Evolutionary conservation across 2,797 vertebrate species (phyloP).

Genomic region (Mormyrus proboscirostris): DNA sequence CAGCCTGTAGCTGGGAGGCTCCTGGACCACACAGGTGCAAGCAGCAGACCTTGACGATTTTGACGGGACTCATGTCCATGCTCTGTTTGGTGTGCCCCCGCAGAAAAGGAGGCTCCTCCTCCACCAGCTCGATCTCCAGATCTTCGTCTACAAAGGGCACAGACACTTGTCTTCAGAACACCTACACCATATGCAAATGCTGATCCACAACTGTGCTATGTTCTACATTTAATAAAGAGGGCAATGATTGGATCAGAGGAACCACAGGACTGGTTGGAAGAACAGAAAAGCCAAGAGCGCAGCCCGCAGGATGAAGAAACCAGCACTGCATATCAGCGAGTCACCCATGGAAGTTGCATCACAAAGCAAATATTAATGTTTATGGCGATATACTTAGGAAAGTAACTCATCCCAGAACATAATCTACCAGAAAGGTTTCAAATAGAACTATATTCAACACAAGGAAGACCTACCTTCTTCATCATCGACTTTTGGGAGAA

Average conservation of each 20-base stretch:
- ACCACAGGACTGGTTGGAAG: not conserved
- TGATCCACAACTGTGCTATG: not conserved
- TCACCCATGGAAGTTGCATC: not conserved
- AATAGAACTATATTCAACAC: not conserved
- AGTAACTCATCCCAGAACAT: not conserved
- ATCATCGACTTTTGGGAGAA: slow-evolving; percentile 95
- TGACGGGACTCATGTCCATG: slow-evolving; percentile 99
- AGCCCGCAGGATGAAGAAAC: not conserved
- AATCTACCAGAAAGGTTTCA: not conserved
- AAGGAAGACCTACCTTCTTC: slow-evolving; percentile 75
- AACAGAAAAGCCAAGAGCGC: not conserved
- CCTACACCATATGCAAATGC: not conserved
- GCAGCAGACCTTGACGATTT: slow-evolving; percentile 84
- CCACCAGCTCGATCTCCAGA: slow-evolving; percentile 93
- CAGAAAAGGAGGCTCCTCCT: slow-evolving; percentile 93
- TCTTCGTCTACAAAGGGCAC: slow-evolving; percentile 76
- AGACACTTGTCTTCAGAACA: not conserved
- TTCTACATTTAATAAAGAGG: not conserved
- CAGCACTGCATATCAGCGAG: not conserved
- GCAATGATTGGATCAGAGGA: not conserved
- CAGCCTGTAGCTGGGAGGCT: not conserved
- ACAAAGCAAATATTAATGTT: not conserved
- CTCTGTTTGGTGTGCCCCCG: slow-evolving; percentile 96
- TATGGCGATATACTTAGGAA: not conserved
- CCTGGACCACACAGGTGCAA: not conserved